Conservation (phyloP, 1,140 invertebrate genomes). For the Neelides sp. region DNA sequence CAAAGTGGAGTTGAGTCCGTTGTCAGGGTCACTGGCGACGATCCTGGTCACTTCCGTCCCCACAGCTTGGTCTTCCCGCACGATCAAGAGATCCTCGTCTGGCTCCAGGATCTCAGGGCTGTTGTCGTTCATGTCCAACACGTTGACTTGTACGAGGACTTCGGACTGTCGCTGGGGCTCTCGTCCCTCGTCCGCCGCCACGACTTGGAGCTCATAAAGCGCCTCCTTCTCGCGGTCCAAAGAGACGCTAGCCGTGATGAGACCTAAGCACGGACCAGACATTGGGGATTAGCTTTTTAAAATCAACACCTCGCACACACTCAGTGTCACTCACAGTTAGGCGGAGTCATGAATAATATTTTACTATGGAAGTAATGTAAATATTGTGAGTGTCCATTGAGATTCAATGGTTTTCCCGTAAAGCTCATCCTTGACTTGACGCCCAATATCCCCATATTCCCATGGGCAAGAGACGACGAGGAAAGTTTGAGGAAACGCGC, state of each 20-base stretch:
- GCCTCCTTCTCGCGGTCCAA: conserved; percentile 70
- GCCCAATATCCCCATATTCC: no score
- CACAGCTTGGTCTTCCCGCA: conserved; percentile 72
- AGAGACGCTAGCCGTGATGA: conserved; percentile 63
- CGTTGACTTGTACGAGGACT: conserved; percentile 56
- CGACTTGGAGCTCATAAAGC: conserved; percentile 65
- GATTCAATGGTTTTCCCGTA: no score
- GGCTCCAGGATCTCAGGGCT: conserved; percentile 70
- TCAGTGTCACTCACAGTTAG: no score
- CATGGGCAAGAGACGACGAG: no score
- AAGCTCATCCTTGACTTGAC: no score
- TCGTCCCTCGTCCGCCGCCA: conserved; percentile 70
- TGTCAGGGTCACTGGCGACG: conserved; percentile 70
- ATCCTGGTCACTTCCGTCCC: conserved; percentile 73
- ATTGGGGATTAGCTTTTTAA: background rate
- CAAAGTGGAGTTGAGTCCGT: conserved; percentile 73
- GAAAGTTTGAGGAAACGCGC: no score
- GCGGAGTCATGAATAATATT: no score
- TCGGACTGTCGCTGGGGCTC: conserved; percentile 54
- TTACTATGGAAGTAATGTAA: no score
- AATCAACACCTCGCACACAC: background rate
- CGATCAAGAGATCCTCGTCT: conserved; percentile 69
- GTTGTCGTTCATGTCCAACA: conserved; percentile 83
- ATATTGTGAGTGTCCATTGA: no score
- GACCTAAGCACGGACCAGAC: no score